These are phyloP conservation scores for Schizotus pectinicornis DNA, from an alignment of 2,888 invertebrate species.

Conservation along the genomic window DNA sequence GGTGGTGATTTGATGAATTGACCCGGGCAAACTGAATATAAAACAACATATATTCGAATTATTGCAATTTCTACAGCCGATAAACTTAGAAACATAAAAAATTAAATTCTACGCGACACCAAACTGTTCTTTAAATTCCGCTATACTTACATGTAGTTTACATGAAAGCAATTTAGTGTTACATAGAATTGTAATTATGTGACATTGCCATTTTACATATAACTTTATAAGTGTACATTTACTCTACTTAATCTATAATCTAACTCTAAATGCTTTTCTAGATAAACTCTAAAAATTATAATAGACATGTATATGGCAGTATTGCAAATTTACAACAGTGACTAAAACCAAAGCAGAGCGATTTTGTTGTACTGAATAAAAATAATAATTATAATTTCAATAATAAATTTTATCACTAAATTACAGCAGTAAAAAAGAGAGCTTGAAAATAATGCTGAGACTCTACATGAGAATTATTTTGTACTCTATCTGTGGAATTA, in stretches of 20 bases:
- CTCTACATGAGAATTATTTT: slow-evolving; percentile 26
- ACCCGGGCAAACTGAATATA: neutral
- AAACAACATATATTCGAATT: slow-evolving; percentile 21
- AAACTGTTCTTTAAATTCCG: slow-evolving; percentile 4
- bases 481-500: slow-evolving; percentile 16
- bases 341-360: neutral
- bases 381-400: too few relatives aligned
- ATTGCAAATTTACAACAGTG: slow-evolving; percentile 13
- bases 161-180: slow-evolving; percentile 3
- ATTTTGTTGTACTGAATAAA: neutral
- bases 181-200: slow-evolving; percentile 5
- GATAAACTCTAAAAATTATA: slow-evolving; percentile 5
- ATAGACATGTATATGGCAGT: slow-evolving; percentile 25
- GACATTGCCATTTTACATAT: slow-evolving; percentile 16
- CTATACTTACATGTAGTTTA: too few relatives aligned
- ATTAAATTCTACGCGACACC: slow-evolving; percentile 8
- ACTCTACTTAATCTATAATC: slow-evolving; percentile 8
- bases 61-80: slow-evolving; percentile 17
- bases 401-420: neutral
- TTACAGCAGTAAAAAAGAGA: slow-evolving; percentile 34
- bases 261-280: slow-evolving; percentile 14
- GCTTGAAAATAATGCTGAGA: slow-evolving; percentile 33
- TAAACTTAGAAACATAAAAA: slow-evolving; percentile 11
- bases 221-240: slow-evolving; percentile 6
- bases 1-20: too few relatives aligned